Base-by-base conservation (phyloP, 2,113 vertebrate species). In the Hippoglossus stenolepis region DNA sequence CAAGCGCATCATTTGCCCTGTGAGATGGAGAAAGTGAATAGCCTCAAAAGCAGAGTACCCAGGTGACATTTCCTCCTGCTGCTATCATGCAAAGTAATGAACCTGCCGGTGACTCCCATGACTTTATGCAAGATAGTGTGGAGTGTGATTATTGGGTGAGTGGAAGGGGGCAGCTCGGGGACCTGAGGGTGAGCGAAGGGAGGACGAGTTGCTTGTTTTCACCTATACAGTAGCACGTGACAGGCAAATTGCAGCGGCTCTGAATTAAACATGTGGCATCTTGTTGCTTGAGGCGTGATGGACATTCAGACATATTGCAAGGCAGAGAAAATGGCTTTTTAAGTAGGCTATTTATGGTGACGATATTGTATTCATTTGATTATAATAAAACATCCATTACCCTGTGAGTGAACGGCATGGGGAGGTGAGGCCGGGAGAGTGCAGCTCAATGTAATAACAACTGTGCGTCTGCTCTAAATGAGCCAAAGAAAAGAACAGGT, bases 361-460 rank as follows among this genome's bases (percentile, higher is more conserved):
- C 85, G 91, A 93, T 90, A 89, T 90, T 88, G 89, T 89, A 84
- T 94, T 94, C 91, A 93, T 94, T 94, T 92, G 91, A 94, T 94
- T 95, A 93, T 94, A 93, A 94, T 94, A 94, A 93, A 93, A 91
- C 87, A 79, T 88, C 90, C 92, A 93, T 93, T 92, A 89, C 80
- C 80, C 71, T 68, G 73, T 81, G 85, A 88, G 81, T 85, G 92
- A 90, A 90, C 60, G 80, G 81, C 83, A 73, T 72, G 59, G 80
- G 71, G 80, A 84, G 87, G 79, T 84, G 82, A 80, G 87, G 74
- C 78, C 20, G 7, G 80, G 83, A 85, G 84, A 85, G 80, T 86
- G 87, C 87, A 85, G 91, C 91, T 90, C 89, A 83, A 84, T 82
- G 90, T 85, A 93, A 93, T 92, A 93, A 92, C 75, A 86, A 87